These are phyloP conservation scores for Callyntrura guangdongensis DNA, from an alignment of 2,888 invertebrate species.

Conservation along the genomic window DNA sequence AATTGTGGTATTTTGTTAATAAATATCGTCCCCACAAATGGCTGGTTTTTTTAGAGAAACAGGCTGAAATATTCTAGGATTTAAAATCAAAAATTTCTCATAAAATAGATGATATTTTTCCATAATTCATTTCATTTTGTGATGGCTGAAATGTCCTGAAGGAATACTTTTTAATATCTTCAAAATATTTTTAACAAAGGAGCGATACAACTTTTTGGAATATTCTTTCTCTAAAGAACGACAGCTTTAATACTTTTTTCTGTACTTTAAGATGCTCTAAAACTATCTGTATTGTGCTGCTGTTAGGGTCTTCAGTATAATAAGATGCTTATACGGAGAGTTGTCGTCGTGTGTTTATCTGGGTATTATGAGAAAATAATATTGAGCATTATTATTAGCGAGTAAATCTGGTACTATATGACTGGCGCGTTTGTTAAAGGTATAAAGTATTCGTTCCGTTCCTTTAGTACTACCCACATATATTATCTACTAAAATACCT, in stretches of 20 bases:
- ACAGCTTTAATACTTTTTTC: slow-evolving; percentile 20
- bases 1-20: slow-evolving; percentile 33
- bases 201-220: slow-evolving; percentile 24
- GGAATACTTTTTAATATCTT: slow-evolving; percentile 71
- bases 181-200: slow-evolving; percentile 43
- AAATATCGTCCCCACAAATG: background rate
- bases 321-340: too few relatives aligned
- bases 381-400: slow-evolving; percentile 56
- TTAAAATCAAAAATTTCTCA: slow-evolving; percentile 75
- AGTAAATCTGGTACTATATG: slow-evolving; percentile 60
- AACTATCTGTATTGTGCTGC: background rate
- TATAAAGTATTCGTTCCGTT: background rate
- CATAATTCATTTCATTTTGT: slow-evolving; percentile 69
- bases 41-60: slow-evolving; percentile 24
- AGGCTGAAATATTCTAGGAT: slow-evolving; percentile 62
- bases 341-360: slow-evolving; percentile 43
- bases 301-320: too few relatives aligned
- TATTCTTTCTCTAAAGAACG: slow-evolving; percentile 1
- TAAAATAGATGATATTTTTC: slow-evolving; percentile 74
- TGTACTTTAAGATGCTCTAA: background rate
- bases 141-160: slow-evolving; percentile 58
- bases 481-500: background rate
- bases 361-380: slow-evolving; percentile 55
- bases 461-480: too few relatives aligned
- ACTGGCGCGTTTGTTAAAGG: background rate